Conservation (phyloP, 2,797 vertebrate species). For the Eulemur rubriventer region DNA sequence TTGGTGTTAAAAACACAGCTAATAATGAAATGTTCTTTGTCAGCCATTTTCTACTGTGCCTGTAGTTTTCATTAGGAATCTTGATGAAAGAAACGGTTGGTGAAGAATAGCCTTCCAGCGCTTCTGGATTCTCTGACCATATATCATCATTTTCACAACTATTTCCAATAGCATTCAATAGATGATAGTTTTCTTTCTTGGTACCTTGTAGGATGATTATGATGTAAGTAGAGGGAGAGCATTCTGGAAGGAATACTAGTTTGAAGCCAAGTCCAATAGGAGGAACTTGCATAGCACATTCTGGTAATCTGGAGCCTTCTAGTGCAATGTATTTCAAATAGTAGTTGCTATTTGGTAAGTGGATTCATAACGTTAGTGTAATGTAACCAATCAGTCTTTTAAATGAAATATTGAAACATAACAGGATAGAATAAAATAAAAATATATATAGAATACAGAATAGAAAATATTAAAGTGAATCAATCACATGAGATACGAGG, state of each 20-base stretch:
- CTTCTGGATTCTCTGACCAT: not conserved
- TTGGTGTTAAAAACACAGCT: not conserved
- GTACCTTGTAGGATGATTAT: not conserved
- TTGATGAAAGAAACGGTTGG: not conserved
- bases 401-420: conserved; percentile 8
- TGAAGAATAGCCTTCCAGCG: not conserved
- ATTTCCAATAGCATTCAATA: not conserved
- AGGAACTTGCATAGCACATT: not conserved
- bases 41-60: not conserved
- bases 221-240: not conserved
- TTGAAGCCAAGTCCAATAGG: not conserved
- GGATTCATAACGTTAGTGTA: not conserved
- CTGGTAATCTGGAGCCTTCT: not conserved
- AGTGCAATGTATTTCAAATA: not conserved
- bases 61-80: not conserved
- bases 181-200: not conserved
- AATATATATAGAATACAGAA: not conserved
- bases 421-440: not conserved
- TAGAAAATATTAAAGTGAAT: not conserved
- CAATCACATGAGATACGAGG: not conserved
- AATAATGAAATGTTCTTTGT: not conserved
- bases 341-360: not conserved
- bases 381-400: not conserved
- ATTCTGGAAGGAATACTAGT: not conserved
- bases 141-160: not conserved